phyloP scores from a whole-genome alignment of 2,797 vertebrate species.

The Gymnothorax reevesii region DNA sequence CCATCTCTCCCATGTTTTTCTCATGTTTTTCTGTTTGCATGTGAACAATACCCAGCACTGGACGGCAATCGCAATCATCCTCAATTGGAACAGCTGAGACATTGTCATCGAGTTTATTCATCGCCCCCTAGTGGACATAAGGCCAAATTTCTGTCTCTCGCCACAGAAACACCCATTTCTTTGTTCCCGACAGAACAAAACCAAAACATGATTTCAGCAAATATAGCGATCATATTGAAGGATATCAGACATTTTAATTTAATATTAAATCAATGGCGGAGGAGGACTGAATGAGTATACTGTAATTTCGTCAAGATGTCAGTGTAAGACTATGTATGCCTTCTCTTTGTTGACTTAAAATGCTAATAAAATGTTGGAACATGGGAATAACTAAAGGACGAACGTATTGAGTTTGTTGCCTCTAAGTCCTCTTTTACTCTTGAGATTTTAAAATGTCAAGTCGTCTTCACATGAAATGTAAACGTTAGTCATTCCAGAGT shows the following conservation, averaged over 20 bases:
- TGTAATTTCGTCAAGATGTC: neutral
- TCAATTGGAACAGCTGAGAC: neutral
- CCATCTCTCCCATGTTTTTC: no score
- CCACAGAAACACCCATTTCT: neutral
- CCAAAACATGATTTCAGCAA: neutral
- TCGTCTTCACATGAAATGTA: neutral
- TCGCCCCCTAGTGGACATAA: constrained; percentile 11
- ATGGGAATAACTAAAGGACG: neutral
- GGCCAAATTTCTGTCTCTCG: neutral
- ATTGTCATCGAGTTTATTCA: neutral
- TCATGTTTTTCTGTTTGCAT: neutral
- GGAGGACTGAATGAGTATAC: neutral
- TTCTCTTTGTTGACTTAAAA: neutral
- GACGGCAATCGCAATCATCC: neutral
- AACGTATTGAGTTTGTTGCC: neutral
- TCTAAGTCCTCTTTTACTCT: neutral
- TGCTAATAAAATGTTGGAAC: neutral
- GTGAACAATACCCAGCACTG: neutral
- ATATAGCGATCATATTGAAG: neutral
- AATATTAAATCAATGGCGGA: neutral
- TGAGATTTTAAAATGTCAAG: neutral
- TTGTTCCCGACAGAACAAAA: neutral
- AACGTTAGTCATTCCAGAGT: neutral
- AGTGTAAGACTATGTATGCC: neutral
- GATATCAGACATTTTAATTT: no score